Conservation (phyloP, 2,888 invertebrate genomes). For the Stomorhina lunata region DNA sequence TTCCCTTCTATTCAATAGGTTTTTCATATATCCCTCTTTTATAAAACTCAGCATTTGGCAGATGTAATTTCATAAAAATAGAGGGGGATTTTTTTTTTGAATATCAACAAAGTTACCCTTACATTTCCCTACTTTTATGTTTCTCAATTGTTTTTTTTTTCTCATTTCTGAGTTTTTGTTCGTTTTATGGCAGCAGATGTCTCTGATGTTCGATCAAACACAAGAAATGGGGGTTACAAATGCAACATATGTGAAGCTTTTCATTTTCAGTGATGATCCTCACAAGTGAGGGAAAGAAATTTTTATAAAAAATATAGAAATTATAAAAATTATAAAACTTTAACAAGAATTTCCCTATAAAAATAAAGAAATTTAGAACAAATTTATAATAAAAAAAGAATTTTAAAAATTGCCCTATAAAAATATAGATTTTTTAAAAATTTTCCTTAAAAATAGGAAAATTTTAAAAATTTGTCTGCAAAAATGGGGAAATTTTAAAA, state of each 20-base stretch:
- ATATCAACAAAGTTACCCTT: constrained; percentile 42
- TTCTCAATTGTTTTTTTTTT: constrained; percentile 1
- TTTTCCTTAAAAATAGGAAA: too few relatives aligned
- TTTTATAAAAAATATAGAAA: too few relatives aligned
- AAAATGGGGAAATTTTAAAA: too few relatives aligned
- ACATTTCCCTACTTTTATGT: constrained; percentile 21
- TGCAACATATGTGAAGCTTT: constrained; percentile 39
- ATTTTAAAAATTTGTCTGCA: too few relatives aligned
- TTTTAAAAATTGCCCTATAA: too few relatives aligned
- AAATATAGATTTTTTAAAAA: too few relatives aligned
- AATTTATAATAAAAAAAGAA: too few relatives aligned
- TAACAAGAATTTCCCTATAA: too few relatives aligned
- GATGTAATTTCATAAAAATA: constrained; percentile 31
- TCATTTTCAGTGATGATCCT: constrained; percentile 22
- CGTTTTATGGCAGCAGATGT: constrained; percentile 45
- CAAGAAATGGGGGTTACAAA: constrained; percentile 46
- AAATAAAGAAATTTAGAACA: too few relatives aligned
- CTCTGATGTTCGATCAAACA: constrained; percentile 16
- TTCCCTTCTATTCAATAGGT: constrained; percentile 22
- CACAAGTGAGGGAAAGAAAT: too few relatives aligned
- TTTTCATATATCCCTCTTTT: constrained; percentile 27
- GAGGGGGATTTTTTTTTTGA: constrained; percentile 23
- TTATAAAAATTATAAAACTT: too few relatives aligned
- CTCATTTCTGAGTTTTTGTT: too few relatives aligned
- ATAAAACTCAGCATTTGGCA: constrained; percentile 3